Base-by-base conservation (phyloP, 2,888 invertebrate species). In the Drosophila phalerata region DNA sequence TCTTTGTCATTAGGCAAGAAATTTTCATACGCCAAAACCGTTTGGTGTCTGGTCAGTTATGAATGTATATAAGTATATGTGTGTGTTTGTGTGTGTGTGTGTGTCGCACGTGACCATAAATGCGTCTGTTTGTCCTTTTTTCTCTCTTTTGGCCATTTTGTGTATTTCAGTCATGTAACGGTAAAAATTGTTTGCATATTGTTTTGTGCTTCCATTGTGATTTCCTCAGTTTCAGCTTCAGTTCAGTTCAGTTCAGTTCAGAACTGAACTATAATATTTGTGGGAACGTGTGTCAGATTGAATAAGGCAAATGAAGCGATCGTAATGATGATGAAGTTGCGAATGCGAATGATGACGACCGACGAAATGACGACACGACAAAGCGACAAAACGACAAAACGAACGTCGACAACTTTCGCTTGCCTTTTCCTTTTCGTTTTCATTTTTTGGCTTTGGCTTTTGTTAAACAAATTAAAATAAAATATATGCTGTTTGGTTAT, bases 161-260 rank as follows among this genome's bases (percentile, higher is more conserved):
- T 79, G 86, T 90, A 86, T 86, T 86, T 86, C 73, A 73, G 86
- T 86, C 86, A 86, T 89, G 86, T 90, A 87, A 81, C 77, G 75
- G 86, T 81, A 75, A 81, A 87, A 86, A 90, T 86, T 86, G 86
- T 90, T 86, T 90, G 90, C 90, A 90, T 86, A 89, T 89, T 90
- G 89, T 88, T 90, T 85, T 73, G 89, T 70, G 74, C 71, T 73
- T 53, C 17, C 77, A 76, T 80, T 76, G 72, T 80, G 81, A 76
- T 77, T 76, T 76, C 47, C 55, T 61, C 58, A 13, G 42, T 22
- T 38, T 17, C 25, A 13, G 25, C 28, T 17, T 6, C 13, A 37
- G n/a, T n/a, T n/a, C n/a, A n/a, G n/a, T n/a, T n/a, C n/a, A n/a
- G n/a, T n/a, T n/a, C n/a, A n/a, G n/a, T n/a, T n/a, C 51, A 5